Conservation (phyloP, 2,797 vertebrate species). For the Anabas testudineus region DNA sequence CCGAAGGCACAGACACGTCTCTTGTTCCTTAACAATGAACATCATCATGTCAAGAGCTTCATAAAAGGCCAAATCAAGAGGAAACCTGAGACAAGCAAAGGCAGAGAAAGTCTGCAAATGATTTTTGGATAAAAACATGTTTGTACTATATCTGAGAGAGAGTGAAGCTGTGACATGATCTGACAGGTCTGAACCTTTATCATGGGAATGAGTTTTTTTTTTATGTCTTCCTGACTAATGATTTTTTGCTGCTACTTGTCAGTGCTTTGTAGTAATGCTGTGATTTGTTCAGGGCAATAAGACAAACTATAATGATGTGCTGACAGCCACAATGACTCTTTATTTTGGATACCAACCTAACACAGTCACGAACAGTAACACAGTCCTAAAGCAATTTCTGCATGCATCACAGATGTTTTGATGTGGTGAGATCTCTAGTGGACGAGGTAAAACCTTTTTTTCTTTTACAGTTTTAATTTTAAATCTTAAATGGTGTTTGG, state of each 20-base stretch:
- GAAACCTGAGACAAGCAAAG: slow-evolving; percentile 47
- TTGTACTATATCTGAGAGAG: slow-evolving; percentile 39
- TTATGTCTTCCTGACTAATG: slow-evolving; percentile 41
- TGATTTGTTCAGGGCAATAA: slow-evolving; percentile 23
- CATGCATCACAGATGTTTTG: slow-evolving; percentile 3
- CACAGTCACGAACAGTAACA: slow-evolving; percentile 20
- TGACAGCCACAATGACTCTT: slow-evolving; percentile 31
- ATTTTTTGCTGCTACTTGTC: slow-evolving; percentile 39
- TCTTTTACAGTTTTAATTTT: background rate
- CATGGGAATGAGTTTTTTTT: slow-evolving; percentile 24
- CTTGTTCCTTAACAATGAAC: slow-evolving; percentile 34
- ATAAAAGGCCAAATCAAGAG: slow-evolving; percentile 33
- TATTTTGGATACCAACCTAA: slow-evolving; percentile 18
- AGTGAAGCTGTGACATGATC: slow-evolving; percentile 52
- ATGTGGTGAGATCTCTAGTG: background rate
- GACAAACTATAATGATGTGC: slow-evolving; percentile 31
- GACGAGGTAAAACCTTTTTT: slow-evolving; percentile 7
- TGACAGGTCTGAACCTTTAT: slow-evolving; percentile 54
- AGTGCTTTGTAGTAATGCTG: slow-evolving; percentile 37
- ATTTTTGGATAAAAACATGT: slow-evolving; percentile 56
- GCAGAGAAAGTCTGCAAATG: slow-evolving; percentile 54
- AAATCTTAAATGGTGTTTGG: too few relatives aligned
- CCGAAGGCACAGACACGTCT: slow-evolving; percentile 44
- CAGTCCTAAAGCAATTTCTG: slow-evolving; percentile 19
- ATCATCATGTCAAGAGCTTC: slow-evolving; percentile 56